These are phyloP conservation scores for Neoaliturus tenellus DNA, from an alignment of 2,888 invertebrate species.

Conservation along the genomic window DNA sequence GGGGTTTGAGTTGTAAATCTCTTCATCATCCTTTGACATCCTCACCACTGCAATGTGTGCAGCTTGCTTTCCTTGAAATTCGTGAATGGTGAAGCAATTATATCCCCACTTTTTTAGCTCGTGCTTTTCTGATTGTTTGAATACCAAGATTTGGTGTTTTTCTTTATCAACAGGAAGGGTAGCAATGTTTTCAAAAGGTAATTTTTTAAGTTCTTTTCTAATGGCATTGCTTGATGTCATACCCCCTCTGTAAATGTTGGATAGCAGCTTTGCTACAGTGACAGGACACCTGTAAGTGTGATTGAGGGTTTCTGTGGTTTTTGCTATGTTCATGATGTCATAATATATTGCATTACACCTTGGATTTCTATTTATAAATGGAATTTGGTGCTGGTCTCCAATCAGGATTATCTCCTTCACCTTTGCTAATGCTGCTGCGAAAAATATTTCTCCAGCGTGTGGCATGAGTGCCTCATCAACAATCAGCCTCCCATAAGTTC, in stretches of 20 bases:
- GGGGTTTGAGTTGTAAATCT: constrained; percentile 1
- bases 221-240: not conserved
- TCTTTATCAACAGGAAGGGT: not conserved
- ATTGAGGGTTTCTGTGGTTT: not conserved
- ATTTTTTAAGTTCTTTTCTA: not conserved
- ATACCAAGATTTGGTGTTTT: not conserved
- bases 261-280: not conserved
- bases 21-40: constrained; percentile 25
- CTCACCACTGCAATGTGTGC: constrained; percentile 32
- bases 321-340: not conserved
- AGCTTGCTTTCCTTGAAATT: constrained; percentile 36
- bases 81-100: constrained; percentile 5
- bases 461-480: constrained; percentile 32
- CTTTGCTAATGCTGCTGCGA: not conserved
- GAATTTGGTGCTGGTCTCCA: constrained; percentile 20
- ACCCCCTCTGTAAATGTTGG: not conserved
- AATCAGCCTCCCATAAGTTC: constrained; percentile 24
- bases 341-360: not conserved
- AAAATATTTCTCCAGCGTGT: constrained; percentile 27
- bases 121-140: constrained; percentile 34
- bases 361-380: constrained; percentile 23
- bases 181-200: not conserved
- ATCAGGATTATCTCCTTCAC: not conserved
- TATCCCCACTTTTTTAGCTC: not conserved
- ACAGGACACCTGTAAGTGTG: not conserved